Percentiles rank a stretch among this genome's conserved stretches.
phyloP scores from a whole-genome alignment of 2,888 invertebrate genomes.

The Oeneis ivallda region DNA sequence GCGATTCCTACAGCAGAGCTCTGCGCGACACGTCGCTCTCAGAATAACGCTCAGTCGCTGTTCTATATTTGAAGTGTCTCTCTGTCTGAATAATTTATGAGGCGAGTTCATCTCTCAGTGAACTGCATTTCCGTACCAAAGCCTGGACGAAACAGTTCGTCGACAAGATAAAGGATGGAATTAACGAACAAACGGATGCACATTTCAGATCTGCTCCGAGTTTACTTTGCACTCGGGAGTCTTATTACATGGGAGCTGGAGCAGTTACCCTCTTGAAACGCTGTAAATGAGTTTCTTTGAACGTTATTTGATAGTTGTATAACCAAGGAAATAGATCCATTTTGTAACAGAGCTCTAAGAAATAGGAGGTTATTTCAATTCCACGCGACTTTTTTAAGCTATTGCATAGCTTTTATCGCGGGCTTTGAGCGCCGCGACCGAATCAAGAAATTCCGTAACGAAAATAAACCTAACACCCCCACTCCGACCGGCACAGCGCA shows the following conservation, averaged over 20 bases:
- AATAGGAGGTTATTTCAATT: not conserved
- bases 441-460: too few relatives aligned
- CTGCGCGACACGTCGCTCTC: conserved; percentile 45
- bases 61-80: conserved; percentile 78
- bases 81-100: conserved; percentile 80
- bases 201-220: conserved; percentile 40
- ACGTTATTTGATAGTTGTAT: not conserved
- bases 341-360: not conserved
- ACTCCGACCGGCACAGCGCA: too few relatives aligned
- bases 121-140: conserved; percentile 69
- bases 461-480: too few relatives aligned
- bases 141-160: conserved; percentile 56
- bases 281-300: conserved; percentile 17
- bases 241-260: conserved; percentile 29
- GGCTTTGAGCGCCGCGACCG: too few relatives aligned
- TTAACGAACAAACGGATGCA: conserved; percentile 45
- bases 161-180: conserved; percentile 50
- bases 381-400: too few relatives aligned
- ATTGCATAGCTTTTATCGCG: too few relatives aligned
- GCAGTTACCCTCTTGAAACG: not conserved
- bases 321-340: not conserved
- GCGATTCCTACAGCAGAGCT: conserved; percentile 8
- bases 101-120: conserved; percentile 67
- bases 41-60: conserved; percentile 70
- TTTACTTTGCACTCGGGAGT: conserved; percentile 35